Evolutionary conservation across 2,888 invertebrate genomes (phyloP).

Genomic region (Pseudococcus viburni): DNA sequence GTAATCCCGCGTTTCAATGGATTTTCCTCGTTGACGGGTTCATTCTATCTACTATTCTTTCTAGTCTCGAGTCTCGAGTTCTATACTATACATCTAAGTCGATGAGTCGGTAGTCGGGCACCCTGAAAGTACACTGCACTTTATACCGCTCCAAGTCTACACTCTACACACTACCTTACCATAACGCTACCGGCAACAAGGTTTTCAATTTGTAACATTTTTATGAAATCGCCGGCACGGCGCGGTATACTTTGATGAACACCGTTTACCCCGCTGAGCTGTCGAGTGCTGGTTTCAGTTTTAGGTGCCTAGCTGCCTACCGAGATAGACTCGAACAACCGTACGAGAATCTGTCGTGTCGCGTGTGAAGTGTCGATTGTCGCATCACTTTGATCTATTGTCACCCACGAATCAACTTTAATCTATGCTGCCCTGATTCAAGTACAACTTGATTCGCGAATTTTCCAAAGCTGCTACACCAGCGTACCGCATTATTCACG

Average conservation of each 20-base stretch:
- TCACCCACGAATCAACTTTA: not conserved
- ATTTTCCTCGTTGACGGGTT: slow-evolving; percentile 52
- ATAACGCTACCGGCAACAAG: not conserved
- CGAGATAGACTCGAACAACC: not conserved
- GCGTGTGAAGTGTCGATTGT: slow-evolving; percentile 7
- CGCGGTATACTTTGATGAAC: not conserved
- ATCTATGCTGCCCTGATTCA: not conserved
- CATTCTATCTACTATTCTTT: not conserved
- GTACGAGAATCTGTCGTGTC: not conserved
- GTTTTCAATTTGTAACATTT: slow-evolving; percentile 20
- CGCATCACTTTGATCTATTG: slow-evolving; percentile 4
- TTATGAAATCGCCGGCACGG: not conserved
- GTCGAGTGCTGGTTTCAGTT: not conserved
- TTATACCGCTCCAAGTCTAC: too few relatives aligned
- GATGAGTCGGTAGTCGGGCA: not conserved
- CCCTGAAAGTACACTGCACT: not conserved
- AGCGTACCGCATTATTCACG: too few relatives aligned
- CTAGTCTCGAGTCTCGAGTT: not conserved
- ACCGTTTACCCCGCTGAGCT: not conserved
- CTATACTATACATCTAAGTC: not conserved
- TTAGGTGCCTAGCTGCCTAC: not conserved
- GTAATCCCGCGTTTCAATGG: slow-evolving; percentile 57
- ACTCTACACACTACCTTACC: not conserved
- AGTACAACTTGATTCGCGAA: not conserved
- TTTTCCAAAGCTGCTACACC: too few relatives aligned